Conservation (phyloP, 2,113 vertebrate genomes). For the Tragelaphus strepsiceros region DNA sequence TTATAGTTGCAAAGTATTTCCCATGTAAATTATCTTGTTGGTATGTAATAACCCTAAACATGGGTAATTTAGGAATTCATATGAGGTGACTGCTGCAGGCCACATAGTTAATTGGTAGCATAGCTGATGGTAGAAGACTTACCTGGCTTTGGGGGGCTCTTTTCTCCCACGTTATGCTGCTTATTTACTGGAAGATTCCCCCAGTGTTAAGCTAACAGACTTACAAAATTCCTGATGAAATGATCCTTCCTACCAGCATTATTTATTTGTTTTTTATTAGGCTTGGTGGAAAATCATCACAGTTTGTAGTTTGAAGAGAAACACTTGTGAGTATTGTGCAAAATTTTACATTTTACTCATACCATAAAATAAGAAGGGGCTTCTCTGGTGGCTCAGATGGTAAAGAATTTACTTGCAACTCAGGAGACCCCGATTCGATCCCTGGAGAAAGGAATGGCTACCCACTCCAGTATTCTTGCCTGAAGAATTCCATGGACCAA, state of each 20-base stretch:
- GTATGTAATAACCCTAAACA: neutral
- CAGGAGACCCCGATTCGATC: neutral
- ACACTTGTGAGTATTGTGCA: neutral
- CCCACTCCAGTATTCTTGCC: neutral
- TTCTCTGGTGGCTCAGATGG: neutral
- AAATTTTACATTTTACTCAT: neutral
- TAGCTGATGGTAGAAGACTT: neutral
- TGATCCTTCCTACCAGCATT: neutral
- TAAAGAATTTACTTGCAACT: neutral
- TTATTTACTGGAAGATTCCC: neutral
- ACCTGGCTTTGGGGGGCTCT: neutral
- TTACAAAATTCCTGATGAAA: neutral
- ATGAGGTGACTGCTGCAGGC: neutral
- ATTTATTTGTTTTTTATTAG: neutral
- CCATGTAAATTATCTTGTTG: neutral
- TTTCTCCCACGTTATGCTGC: neutral
- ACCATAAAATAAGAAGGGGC: neutral
- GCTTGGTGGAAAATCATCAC: neutral
- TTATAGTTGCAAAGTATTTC: constrained; percentile 9
- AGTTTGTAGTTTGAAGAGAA: neutral
- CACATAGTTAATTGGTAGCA: neutral
- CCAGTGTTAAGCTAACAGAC: neutral
- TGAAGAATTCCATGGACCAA: neutral
- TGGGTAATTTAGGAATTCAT: neutral
- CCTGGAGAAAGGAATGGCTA: neutral